Conservation (phyloP, 1,140 invertebrate genomes). For the Caenorhabditis tropicalis region DNA sequence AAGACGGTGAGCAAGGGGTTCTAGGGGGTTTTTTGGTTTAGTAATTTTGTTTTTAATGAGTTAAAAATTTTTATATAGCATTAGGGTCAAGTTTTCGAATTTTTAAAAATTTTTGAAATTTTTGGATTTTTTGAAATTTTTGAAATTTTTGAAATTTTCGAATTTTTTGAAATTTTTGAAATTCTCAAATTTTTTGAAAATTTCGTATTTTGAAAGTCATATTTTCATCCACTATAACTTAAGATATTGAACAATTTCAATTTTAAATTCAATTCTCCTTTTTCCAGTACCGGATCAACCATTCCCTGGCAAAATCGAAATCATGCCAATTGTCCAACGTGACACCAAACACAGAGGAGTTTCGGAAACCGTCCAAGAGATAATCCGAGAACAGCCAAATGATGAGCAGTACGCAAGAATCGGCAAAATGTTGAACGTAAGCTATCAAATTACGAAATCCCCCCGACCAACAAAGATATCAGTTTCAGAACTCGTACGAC, state of each 20-base stretch:
- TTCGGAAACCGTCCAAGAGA: constrained; percentile 1
- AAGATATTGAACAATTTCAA: no score
- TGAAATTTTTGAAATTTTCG: neutral
- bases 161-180: no score
- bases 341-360: constrained; percentile 33
- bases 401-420: constrained; percentile 27
- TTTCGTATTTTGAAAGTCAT: no score
- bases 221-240: no score
- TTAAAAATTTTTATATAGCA: no score
- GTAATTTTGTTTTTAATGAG: no score
- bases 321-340: constrained; percentile 22
- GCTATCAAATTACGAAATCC: neutral
- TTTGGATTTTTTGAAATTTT: no score
- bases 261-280: no score
- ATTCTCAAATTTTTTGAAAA: no score
- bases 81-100: neutral
- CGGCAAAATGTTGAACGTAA: constrained; percentile 25
- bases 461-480: constrained; percentile 10
- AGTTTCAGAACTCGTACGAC: constrained; percentile 36
- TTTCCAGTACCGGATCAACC: constrained; percentile 15
- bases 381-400: constrained; percentile 11
- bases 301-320: constrained; percentile 22
- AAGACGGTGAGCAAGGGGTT: constrained; percentile 1
- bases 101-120: neutral
- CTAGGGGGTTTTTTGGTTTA: no score